Evolutionary conservation across 2,888 invertebrate genomes (phyloP), one percentile per base, ranked within the genome.

Genomic region (Ornithoptera alexandrae): DNA sequence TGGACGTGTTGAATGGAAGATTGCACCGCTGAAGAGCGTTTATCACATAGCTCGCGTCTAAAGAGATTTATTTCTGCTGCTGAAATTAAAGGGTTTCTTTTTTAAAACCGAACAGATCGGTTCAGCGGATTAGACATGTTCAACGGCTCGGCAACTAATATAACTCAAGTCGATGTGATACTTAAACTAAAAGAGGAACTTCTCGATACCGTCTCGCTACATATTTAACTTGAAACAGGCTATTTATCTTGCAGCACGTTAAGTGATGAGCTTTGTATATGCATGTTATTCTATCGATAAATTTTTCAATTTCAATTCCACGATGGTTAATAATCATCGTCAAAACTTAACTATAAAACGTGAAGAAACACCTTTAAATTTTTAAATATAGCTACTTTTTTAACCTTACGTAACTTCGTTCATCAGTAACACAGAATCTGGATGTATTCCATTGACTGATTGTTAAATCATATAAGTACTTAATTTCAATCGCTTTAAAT

Each of bases 121-220:
- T 69, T 62, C 15, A n/a, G 56, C 64, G 57, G 24, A 30, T 57
- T 42, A 60, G 59, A 42, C 12, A 61, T 62, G 57, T 69, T 57
- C 56, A 61, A 65, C 22, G 42, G 64, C 61, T 39, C n/a, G n/a
- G 20, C 61, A 69, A 65, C 62, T 69, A 62, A 53, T 20, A 58
- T 58, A 62, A 66, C 66, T 66, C 66, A 70, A 69, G 69, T 46
- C 65, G 69, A 69, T 50, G 70, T 70, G 66, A 58, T 70, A 62
- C 66, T 59, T 66, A 66, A 66, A 65, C 61, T 67, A 81, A 79
- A 83, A 82, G 77, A 78, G 39, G 82, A 89, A 90, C 87, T 89
- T 89, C 88, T 87, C 89, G 88, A 89, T 89, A 88, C 85, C 82
- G 88, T 87, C 86, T 84, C 89, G 88, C 89, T 89, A 89, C 89